phyloP scores from a whole-genome alignment of 2,797 vertebrate genomes.

The Babyrousa celebensis region DNA sequence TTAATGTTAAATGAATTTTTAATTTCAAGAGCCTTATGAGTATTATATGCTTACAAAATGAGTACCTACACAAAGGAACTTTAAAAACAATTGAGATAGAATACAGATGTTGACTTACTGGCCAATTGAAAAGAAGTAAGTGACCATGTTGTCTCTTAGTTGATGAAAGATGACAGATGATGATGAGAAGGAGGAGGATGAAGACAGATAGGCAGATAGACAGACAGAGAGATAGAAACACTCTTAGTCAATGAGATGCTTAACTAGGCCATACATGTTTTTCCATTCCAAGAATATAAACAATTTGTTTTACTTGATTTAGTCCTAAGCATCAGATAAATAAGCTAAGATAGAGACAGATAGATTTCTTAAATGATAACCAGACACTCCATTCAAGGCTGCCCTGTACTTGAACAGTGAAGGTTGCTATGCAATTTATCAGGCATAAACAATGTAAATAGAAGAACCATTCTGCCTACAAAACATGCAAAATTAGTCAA shows the following conservation, averaged over 20 bases:
- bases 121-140: neutral
- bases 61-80: neutral
- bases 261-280: constrained; percentile 71
- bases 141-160: neutral
- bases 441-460: constrained; percentile 73
- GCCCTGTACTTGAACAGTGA: constrained; percentile 65
- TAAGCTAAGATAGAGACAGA: constrained; percentile 84
- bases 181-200: neutral
- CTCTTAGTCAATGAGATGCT: constrained; percentile 62
- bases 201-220: neutral
- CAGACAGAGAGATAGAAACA: neutral
- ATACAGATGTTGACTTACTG: neutral
- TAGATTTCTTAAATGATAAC: constrained; percentile 77
- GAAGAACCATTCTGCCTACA: neutral
- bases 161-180: neutral
- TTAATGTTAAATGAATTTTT: neutral
- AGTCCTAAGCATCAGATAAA: constrained; percentile 85
- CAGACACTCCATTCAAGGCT: constrained; percentile 70
- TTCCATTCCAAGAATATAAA: constrained; percentile 78
- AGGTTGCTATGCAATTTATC: constrained; percentile 77
- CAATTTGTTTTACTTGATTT: constrained; percentile 85
- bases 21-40: neutral
- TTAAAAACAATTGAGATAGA: neutral
- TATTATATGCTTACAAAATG: neutral
- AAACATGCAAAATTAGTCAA: neutral